Evolutionary conservation across 2,888 invertebrate genomes (phyloP).

Genomic region (Eristalis tenax): DNA sequence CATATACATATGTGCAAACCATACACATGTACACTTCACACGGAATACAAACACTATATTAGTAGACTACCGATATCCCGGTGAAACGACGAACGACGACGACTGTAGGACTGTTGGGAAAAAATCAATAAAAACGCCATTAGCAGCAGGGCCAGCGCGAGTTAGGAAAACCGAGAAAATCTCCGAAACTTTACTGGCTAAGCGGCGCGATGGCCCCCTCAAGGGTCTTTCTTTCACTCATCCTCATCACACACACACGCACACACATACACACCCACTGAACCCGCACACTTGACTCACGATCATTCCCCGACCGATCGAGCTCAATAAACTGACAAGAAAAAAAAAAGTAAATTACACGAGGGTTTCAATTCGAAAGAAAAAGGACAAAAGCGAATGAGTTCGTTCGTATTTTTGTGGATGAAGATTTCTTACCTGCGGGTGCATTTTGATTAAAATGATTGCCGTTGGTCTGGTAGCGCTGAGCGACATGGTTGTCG

Average conservation of each 20-base stretch:
- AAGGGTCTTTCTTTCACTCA: not conserved
- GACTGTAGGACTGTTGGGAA: slow-evolving; percentile 70
- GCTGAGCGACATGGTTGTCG: slow-evolving; percentile 81
- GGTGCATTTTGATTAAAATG: slow-evolving; percentile 81
- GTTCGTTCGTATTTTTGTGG: not conserved
- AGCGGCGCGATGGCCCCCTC: not conserved
- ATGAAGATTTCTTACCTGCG: slow-evolving; percentile 78
- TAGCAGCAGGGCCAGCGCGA: slow-evolving; percentile 66
- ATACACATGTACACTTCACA: slow-evolving; percentile 61
- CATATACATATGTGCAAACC: slow-evolving; percentile 54
- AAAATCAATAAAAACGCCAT: slow-evolving; percentile 77
- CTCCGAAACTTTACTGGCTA: not conserved
- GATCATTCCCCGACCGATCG: not conserved
- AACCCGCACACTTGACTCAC: not conserved
- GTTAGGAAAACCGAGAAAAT: slow-evolving; percentile 45
- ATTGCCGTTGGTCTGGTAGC: slow-evolving; percentile 81
- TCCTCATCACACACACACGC: not conserved
- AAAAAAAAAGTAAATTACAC: not conserved
- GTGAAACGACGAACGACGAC: slow-evolving; percentile 54
- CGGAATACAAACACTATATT: slow-evolving; percentile 67
- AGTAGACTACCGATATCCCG: slow-evolving; percentile 69
- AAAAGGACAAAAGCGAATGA: not conserved
- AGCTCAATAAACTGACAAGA: not conserved
- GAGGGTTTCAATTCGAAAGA: not conserved
- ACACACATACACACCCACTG: not conserved